Evolutionary conservation across 2,797 vertebrate genomes (phyloP).

Genomic region (Spondyliosoma cantharus): DNA sequence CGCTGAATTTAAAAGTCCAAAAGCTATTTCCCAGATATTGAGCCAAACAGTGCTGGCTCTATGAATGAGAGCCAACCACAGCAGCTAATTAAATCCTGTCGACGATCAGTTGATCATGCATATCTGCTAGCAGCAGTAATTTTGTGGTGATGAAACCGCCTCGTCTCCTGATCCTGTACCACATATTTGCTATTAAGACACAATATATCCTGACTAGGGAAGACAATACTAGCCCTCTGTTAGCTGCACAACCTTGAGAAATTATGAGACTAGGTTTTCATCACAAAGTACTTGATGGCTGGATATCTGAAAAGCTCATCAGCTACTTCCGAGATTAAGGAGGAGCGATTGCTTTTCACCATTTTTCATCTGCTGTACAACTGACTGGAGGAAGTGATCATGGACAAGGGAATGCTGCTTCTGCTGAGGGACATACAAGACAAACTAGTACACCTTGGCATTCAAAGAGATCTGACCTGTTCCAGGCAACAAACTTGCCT

Average conservation of each 20-base stretch:
- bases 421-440: not conserved
- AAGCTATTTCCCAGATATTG: constrained; percentile 18
- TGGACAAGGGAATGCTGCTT: constrained; percentile 18
- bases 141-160: constrained; percentile 63
- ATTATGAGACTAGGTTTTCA: constrained; percentile 63
- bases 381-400: not conserved
- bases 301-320: constrained; percentile 32
- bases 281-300: constrained; percentile 57
- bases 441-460: not conserved
- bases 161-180: not conserved
- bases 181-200: constrained; percentile 14
- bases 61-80: constrained; percentile 22
- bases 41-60: constrained; percentile 20
- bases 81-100: constrained; percentile 56
- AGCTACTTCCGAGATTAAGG: constrained; percentile 33
- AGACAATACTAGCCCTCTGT: constrained; percentile 59
- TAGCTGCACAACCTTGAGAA: constrained; percentile 54
- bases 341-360: constrained; percentile 36
- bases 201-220: constrained; percentile 1
- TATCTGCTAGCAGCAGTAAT: constrained; percentile 58
- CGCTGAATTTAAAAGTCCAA: constrained; percentile 24
- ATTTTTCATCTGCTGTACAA: constrained; percentile 34
- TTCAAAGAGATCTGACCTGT: not conserved
- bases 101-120: constrained; percentile 32
- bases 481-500: not conserved